phyloP scores from a whole-genome alignment of 2,888 invertebrate species.

The Embidobia sp. region DNA sequence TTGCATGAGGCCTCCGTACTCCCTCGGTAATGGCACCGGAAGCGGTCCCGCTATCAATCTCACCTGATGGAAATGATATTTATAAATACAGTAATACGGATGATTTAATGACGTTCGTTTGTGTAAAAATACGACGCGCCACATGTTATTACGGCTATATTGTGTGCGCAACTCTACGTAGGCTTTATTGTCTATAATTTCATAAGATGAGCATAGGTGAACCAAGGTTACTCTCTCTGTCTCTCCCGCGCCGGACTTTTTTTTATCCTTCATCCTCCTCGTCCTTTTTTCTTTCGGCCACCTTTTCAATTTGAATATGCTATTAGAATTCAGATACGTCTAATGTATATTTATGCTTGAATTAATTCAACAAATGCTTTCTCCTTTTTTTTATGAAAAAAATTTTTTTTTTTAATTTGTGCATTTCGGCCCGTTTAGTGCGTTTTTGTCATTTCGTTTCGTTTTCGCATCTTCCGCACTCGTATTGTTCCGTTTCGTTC shows the following conservation, averaged over 20 bases:
- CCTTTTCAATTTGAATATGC: conserved; percentile 58
- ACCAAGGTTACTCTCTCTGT: conserved; percentile 52
- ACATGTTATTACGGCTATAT: conserved; percentile 62
- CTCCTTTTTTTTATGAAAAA: no score
- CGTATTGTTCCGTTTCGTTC: no score
- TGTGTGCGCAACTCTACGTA: conserved; percentile 55
- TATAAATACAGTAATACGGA: conserved; percentile 64
- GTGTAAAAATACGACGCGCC: conserved; percentile 54
- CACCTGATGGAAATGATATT: conserved; percentile 74
- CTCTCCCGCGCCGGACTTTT: neutral
- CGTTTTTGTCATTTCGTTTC: no score
- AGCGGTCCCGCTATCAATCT: conserved; percentile 82
- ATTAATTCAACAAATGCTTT: no score
- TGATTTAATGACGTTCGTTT: conserved; percentile 64
- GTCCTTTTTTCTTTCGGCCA: conserved; percentile 11
- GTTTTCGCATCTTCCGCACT: no score
- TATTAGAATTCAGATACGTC: conserved; percentile 57
- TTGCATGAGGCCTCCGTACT: conserved; percentile 81
- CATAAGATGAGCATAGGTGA: conserved; percentile 53
- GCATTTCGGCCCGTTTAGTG: no score
- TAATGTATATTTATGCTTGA: conserved; percentile 56
- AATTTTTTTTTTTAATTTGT: no score
- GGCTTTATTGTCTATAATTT: conserved; percentile 65
- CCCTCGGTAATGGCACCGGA: conserved; percentile 78
- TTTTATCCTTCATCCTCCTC: neutral